A percentile compares a stretch with the other conserved stretches of the same genome.
These are phyloP conservation scores for Tenrec ecaudatus DNA, from an alignment of 2,113 vertebrate genomes.

Conservation along the genomic window DNA sequence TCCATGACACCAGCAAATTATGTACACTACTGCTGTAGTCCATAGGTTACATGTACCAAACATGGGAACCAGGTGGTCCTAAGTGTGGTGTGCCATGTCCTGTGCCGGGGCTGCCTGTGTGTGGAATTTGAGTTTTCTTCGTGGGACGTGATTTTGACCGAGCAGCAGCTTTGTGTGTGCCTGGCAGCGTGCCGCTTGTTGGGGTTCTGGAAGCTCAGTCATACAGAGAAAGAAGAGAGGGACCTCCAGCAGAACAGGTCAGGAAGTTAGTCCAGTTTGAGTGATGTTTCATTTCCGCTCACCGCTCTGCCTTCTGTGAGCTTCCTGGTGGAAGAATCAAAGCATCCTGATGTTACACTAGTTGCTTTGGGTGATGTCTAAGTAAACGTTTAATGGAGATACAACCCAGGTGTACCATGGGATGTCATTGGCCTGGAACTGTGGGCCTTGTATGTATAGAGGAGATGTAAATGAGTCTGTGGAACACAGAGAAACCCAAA, in stretches of 20 bases:
- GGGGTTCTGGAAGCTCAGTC: not conserved
- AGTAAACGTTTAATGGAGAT: slow-evolving; percentile 15
- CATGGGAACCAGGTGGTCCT: no score
- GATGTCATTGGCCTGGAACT: not conserved
- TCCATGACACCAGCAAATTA: no score
- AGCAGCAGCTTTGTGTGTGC: no score
- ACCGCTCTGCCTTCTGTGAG: not conserved
- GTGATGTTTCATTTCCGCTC: not conserved
- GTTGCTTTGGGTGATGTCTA: slow-evolving; percentile 11
- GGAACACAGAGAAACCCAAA: not conserved
- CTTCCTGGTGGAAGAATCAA: not conserved
- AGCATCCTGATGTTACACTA: not conserved
- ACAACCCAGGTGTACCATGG: not conserved
- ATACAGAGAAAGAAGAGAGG: not conserved
- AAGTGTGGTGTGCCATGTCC: no score
- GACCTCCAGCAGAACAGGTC: not conserved
- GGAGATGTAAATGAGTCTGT: not conserved
- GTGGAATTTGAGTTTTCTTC: not conserved
- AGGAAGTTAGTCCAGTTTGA: not conserved
- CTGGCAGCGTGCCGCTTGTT: not conserved
- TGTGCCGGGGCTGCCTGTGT: not conserved
- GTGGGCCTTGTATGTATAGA: not conserved
- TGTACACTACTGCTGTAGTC: no score
- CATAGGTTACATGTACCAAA: no score
- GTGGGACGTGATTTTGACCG: not conserved